Evolutionary conservation across 2,797 vertebrate species (phyloP), one percentile per base, ranked within the genome.

Genomic region (Geotria australis): DNA sequence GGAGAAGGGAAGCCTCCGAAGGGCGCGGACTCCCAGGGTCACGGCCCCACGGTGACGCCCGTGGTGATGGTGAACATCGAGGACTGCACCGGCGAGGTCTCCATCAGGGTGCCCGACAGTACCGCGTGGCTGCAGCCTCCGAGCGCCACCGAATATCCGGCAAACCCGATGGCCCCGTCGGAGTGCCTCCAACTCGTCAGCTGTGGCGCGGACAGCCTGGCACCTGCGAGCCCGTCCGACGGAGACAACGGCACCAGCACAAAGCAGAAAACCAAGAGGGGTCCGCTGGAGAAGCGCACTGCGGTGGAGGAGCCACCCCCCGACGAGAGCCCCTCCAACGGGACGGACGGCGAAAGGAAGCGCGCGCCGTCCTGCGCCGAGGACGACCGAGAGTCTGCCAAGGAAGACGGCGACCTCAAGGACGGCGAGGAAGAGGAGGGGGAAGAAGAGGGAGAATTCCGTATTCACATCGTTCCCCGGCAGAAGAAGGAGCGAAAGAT

Each of bases 401-500:
- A 65, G 2, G 82, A 65, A 60, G 81, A 81, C 59, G 70, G 64
- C 1, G 81, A 88, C 15, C 70, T 67, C 57, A 91, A 88, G 66
- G 67, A 65, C 1, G 86, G 78, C 1, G 24, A 38, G 24, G 24
- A 38, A 38, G 24, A 38, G 24, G 71, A 74, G 1, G 73, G 74
- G 24, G 73, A 68, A 0, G 73, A 68, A 0, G 91, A 89, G 60
- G 76, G 85, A 0, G 86, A 95, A 64, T 96, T 98, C 65, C 95
- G 88, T 71, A 96, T 98, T 63, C 91, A 98, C 69, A 98, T 98
- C 10, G 81, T 98, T 56, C 91, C 88, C 51, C 74, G 91, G 13
- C 91, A 96, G 62, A 78, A 85, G 57, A 98, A 98, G 59, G 79
- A 96, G 68, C 79, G 91, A 61, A 98, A 98, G 76, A 96, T 98